Evolutionary conservation across 2,113 vertebrate species (phyloP), one percentile per base, ranked within the genome.

Genomic region (Oryzias celebensis): DNA sequence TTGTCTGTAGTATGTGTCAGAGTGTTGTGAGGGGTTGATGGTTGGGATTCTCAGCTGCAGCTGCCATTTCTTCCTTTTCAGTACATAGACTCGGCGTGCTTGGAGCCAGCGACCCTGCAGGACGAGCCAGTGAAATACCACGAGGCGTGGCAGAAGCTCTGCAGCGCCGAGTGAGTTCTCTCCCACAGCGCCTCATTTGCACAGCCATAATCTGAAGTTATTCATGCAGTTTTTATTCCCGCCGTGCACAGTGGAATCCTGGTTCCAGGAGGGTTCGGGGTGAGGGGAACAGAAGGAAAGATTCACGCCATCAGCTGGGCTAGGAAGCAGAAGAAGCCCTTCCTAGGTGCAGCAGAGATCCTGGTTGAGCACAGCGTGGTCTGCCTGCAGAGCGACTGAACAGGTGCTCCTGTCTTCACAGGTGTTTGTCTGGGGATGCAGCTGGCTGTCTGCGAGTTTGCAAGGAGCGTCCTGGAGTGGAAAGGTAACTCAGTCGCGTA

Each of bases 381-480:
- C 3, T 12, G 28, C 24, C 20, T 1, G 1, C 4, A 80, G 50
- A 14, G 17, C 7, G 14, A 0, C 0, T 15, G 1, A 41, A 10
- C 7, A 26, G 7, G 3, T 1, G 18, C 22, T 44, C 14, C 8
- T 44, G n/a, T 55, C 5, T 71, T 73, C 52, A 1, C 87, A 98
- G 97, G 97, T n/a, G 95, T 99, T 58, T 98, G 96, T 83, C 68
- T 99, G 51, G 97, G 97, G 59, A 98, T 99, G 97, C 97, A 98
- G 90, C 13, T 99, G 59, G 96, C 96, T 0, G 96, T 98, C 8
- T 95, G 97, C 55, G 97, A 98, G 63, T 98, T 95, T 83, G 94
- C 96, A 46, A 92, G 97, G 77, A 94, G 90, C 18, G 79, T 91
- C 17, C 90, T 98, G 3, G 93, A 90, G 10, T 99, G 96, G 96